A percentile compares a stretch with the other conserved stretches of the same genome.
These are phyloP conservation scores for Plebejus anna DNA, from an alignment of 2,888 invertebrate species.

Conservation along the genomic window DNA sequence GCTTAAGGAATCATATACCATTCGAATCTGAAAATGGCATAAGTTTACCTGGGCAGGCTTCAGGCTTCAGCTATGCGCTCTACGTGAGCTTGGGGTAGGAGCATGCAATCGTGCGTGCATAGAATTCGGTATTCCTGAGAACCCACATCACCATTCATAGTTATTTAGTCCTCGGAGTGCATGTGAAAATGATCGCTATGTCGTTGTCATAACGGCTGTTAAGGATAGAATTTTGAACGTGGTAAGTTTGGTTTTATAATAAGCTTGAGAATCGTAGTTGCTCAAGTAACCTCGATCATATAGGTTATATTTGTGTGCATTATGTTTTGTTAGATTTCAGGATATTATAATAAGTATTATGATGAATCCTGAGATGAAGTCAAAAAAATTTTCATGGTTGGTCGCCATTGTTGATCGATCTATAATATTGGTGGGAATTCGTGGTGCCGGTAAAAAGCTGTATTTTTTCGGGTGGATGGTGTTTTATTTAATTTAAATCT, in stretches of 20 bases:
- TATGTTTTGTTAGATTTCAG: too few species aligned
- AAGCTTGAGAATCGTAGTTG: background rate
- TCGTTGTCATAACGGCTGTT: background rate
- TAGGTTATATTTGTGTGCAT: too few species aligned
- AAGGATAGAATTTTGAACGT: background rate
- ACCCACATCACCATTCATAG: background rate
- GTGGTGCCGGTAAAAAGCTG: too few species aligned
- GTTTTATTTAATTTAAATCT: too few species aligned
- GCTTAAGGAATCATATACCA: conserved; percentile 10
- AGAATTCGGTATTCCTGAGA: background rate
- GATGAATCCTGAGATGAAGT: too few species aligned
- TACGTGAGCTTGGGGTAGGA: background rate
- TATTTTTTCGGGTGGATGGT: too few species aligned
- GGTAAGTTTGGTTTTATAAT: background rate
- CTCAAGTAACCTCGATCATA: too few species aligned
- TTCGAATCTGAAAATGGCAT: conserved; percentile 8
- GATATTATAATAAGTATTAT: too few species aligned
- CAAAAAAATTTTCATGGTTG: too few species aligned
- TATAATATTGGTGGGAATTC: too few species aligned
- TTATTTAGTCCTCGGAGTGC: background rate
- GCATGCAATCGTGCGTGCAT: conserved; percentile 15
- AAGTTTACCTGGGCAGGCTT: conserved; percentile 20
- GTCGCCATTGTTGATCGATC: too few species aligned
- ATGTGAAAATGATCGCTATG: background rate
- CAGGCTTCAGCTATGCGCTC: background rate